Evolutionary conservation across 1,140 invertebrate genomes (phyloP).

Genomic region (Drosophila paulistorum): DNA sequence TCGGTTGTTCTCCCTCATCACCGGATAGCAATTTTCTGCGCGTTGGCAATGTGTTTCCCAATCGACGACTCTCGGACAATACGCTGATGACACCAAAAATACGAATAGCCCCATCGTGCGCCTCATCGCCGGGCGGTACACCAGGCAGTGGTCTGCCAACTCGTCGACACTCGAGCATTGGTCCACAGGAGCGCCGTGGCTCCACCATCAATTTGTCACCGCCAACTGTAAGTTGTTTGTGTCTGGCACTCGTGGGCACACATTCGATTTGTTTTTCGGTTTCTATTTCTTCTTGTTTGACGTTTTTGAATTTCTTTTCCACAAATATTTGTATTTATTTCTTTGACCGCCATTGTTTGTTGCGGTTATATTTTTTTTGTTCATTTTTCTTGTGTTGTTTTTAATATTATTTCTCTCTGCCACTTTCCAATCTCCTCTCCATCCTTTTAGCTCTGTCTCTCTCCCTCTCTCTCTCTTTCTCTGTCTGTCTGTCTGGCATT

Average conservation of each 20-base stretch:
- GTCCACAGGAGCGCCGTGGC: constrained; percentile 92
- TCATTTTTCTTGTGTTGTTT: neutral
- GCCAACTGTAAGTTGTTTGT: constrained; percentile 88
- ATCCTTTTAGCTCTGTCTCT: neutral
- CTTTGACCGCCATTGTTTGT: constrained; percentile 55
- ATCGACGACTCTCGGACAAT: constrained; percentile 94
- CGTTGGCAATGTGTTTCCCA: constrained; percentile 90
- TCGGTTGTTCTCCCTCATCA: constrained; percentile 88
- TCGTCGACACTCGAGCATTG: constrained; percentile 93
- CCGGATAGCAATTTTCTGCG: constrained; percentile 94
- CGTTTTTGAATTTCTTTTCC: neutral
- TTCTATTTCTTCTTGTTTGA: constrained; percentile 18
- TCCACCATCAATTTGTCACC: constrained; percentile 94
- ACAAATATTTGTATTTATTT: constrained; percentile 36
- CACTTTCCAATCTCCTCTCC: neutral
- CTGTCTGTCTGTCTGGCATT: constrained; percentile 10
- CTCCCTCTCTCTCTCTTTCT: neutral
- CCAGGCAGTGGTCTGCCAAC: constrained; percentile 91
- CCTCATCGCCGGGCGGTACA: constrained; percentile 92
- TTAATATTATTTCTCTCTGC: neutral
- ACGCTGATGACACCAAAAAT: constrained; percentile 95
- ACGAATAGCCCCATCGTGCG: constrained; percentile 92
- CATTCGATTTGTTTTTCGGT: neutral
- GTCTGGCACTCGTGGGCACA: constrained; percentile 36
- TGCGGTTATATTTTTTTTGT: constrained; percentile 42